Evolutionary conservation across 1,140 invertebrate species (phyloP).

Genomic region (Caenorhabditis briggsae): DNA sequence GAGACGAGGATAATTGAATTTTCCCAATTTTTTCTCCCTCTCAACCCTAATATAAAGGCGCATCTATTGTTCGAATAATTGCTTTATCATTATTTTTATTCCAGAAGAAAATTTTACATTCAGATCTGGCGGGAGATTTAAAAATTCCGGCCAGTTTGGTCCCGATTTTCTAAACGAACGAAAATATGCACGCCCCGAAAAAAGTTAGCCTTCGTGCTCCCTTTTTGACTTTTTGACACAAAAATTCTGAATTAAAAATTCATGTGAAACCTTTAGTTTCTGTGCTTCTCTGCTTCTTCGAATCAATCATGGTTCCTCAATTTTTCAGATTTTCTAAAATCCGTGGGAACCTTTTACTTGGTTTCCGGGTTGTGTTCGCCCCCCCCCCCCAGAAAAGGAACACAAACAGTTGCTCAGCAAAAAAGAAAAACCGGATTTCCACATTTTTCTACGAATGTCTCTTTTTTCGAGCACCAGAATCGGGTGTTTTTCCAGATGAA

Average conservation of each 20-base stretch:
- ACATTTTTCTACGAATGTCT: background rate
- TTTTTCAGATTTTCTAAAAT: slow-evolving; percentile 2
- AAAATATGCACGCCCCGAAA: background rate
- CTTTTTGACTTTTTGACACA: background rate
- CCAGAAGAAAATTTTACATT: too few relatives aligned
- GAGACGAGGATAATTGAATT: slow-evolving; percentile 19
- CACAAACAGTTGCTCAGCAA: background rate
- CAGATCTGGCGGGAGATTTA: too few relatives aligned
- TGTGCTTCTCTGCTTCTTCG: background rate
- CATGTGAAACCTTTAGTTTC: slow-evolving; percentile 3
- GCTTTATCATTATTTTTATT: too few relatives aligned
- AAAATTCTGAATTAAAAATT: slow-evolving; percentile 22
- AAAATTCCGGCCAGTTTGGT: too few relatives aligned
- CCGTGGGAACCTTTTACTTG: slow-evolving; percentile 21
- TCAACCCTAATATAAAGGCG: background rate
- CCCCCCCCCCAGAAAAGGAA: background rate
- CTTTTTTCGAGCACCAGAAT: background rate
- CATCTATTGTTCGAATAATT: too few relatives aligned
- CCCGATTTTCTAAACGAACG: too few relatives aligned
- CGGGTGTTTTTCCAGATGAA: background rate
- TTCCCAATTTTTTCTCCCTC: background rate
- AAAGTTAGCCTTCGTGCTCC: background rate
- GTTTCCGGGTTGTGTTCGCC: slow-evolving; percentile 2
- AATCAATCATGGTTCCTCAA: background rate
- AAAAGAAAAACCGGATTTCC: slow-evolving; percentile 36